These are phyloP conservation scores for Aplodontia rufa DNA, from an alignment of 2,113 vertebrate genomes.

Conservation along the genomic window DNA sequence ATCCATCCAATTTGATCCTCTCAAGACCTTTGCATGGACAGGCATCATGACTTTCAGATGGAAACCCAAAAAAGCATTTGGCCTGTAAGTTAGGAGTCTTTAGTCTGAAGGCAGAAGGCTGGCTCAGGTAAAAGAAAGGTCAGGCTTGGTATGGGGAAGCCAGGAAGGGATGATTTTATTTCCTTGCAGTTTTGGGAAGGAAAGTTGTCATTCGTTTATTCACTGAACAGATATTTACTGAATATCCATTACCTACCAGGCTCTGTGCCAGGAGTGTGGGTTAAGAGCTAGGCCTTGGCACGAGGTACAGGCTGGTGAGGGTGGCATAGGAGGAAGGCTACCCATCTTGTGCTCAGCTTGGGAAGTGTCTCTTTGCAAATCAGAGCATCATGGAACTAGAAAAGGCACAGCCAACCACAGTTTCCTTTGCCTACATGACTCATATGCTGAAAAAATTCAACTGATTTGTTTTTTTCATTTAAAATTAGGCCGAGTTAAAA, in stretches of 20 bases:
- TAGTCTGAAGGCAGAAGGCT: not conserved
- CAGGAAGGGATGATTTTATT: constrained; percentile 14
- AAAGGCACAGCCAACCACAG: not conserved
- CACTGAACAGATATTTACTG: not conserved
- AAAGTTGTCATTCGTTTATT: not conserved
- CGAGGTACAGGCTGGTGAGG: not conserved
- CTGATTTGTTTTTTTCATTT: constrained; percentile 57
- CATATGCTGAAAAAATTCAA: constrained; percentile 11
- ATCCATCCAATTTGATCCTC: not conserved
- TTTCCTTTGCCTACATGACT: constrained; percentile 8
- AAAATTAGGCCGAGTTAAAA: constrained; percentile 39
- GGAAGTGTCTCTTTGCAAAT: not conserved
- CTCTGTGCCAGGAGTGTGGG: not conserved
- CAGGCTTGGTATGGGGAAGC: not conserved
- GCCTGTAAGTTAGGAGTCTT: not conserved
- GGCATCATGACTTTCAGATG: not conserved
- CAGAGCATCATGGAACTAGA: not conserved
- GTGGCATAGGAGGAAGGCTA: not conserved
- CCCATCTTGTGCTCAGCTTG: not conserved
- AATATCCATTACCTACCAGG: not conserved
- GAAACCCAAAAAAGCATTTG: not conserved
- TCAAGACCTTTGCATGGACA: not conserved
- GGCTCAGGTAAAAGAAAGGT: not conserved
- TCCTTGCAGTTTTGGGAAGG: not conserved
- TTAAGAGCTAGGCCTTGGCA: not conserved